Evolutionary conservation across 2,797 vertebrate genomes (phyloP).

Genomic region (Liasis olivaceus): DNA sequence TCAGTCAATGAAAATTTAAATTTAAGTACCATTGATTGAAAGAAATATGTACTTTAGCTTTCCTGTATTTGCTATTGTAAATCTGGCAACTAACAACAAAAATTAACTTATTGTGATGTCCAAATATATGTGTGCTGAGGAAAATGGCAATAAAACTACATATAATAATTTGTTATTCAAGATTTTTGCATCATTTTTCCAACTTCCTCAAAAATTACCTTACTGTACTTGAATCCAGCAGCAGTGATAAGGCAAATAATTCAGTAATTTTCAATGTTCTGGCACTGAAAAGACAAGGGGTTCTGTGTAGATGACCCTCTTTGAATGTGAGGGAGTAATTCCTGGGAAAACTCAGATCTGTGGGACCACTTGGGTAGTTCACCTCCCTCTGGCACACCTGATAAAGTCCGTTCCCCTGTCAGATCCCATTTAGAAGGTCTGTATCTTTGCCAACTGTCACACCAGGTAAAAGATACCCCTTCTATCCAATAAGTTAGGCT

Average conservation of each 20-base stretch:
- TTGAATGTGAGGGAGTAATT: neutral
- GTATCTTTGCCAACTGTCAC: neutral
- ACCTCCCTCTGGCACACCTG: neutral
- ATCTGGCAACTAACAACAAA: neutral
- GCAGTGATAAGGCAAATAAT: neutral
- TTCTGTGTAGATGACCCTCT: neutral
- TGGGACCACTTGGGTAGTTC: neutral
- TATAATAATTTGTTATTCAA: neutral
- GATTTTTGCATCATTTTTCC: neutral
- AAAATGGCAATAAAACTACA: neutral
- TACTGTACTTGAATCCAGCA: neutral
- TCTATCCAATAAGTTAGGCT: neutral
- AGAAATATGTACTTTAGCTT: neutral
- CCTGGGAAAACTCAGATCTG: neutral
- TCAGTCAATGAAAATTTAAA: neutral
- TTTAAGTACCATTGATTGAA: neutral
- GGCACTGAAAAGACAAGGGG: neutral
- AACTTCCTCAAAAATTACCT: neutral
- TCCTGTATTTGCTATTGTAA: neutral
- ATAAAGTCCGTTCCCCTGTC: neutral
- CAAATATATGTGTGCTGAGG: neutral
- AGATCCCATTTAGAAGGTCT: neutral
- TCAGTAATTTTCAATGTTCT: neutral
- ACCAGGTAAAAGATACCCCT: neutral
- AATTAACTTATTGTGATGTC: neutral